Evolutionary conservation across 2,113 vertebrate species (phyloP).

Genomic region (Phoenicopterus ruber): DNA sequence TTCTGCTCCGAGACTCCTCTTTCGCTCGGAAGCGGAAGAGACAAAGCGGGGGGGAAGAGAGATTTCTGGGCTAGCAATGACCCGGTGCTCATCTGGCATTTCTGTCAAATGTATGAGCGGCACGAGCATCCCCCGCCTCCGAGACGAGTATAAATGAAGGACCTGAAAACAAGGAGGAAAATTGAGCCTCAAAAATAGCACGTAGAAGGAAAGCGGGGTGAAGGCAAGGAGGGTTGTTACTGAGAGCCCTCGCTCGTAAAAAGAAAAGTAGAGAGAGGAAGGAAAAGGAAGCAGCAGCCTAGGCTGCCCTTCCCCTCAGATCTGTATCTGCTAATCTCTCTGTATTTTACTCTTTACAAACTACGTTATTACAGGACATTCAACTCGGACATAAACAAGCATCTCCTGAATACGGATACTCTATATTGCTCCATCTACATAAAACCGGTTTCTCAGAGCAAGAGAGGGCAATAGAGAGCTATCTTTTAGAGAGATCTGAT

Average conservation of each 20-base stretch:
- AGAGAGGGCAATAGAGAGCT: slow-evolving; percentile 65
- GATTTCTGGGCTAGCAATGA: background rate
- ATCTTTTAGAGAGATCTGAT: background rate
- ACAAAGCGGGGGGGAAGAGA: background rate
- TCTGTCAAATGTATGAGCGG: background rate
- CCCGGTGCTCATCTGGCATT: background rate
- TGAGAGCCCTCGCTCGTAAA: background rate
- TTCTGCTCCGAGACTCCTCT: background rate
- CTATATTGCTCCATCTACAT: background rate
- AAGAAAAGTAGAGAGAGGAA: background rate
- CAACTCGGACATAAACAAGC: background rate
- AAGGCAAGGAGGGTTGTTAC: background rate
- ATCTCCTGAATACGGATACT: background rate
- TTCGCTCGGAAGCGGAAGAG: background rate
- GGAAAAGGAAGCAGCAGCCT: background rate
- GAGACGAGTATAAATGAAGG: rapidly evolving
- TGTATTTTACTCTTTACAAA: background rate
- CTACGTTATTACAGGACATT: background rate
- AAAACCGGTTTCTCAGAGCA: background rate
- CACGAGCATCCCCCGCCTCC: background rate
- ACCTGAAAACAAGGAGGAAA: background rate
- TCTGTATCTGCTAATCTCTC: background rate
- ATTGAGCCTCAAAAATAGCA: background rate
- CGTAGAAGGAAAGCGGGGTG: background rate
- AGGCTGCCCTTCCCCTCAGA: background rate